Evolutionary conservation across 1,140 invertebrate genomes (phyloP), one percentile per base, ranked within the genome.

Genomic region (Zaprionus davidi): DNA sequence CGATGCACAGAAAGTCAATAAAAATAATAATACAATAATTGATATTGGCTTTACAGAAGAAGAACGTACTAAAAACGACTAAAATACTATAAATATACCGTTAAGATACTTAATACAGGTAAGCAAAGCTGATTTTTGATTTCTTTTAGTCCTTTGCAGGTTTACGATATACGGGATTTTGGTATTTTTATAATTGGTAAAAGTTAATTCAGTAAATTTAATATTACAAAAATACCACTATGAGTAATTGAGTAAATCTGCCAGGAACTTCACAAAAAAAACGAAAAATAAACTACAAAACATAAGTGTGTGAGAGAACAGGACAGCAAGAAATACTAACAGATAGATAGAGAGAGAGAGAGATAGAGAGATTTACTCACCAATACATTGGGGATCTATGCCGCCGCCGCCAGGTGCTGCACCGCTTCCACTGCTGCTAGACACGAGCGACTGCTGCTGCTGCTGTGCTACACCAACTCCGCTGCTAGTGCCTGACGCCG

Each of bases 371-470:
- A 7, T 9, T 26, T 36, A 87, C 84, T 88, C 56, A 88, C 84
- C 84, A 22, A 90, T 55, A 76, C 84, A 76, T 56, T 84, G 85
- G 24, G 72, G 63, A 77, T 88, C 84, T 24, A 78, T 58, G 28
- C 53, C 63, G 41, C 60, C 71, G 53, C 64, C 60, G 44, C 69
- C 79, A 66, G 60, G 69, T 24, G 17, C 31, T 24, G 17, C 31
- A 44, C 49, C 20, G 77, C 59, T 34, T 65, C 67, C 66, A 68
- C 56, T 46, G 76, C 76, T 79, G 76, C 81, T 34, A 49, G 68
- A 58, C 44, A 81, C 57, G 6, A 75, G 62, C 62, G 70, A 59
- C 13, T 76, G 68, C 17, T 77, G 31, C 17, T 77, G 28, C 31
- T 34, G 79, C 57, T 78, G 51, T 51, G 46, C 46, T 11, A 13